Percentiles rank a stretch among this genome's conserved stretches.
Conservation (phyloP, 2,888 invertebrate species). For the Allophyes oxyacanthae region DNA sequence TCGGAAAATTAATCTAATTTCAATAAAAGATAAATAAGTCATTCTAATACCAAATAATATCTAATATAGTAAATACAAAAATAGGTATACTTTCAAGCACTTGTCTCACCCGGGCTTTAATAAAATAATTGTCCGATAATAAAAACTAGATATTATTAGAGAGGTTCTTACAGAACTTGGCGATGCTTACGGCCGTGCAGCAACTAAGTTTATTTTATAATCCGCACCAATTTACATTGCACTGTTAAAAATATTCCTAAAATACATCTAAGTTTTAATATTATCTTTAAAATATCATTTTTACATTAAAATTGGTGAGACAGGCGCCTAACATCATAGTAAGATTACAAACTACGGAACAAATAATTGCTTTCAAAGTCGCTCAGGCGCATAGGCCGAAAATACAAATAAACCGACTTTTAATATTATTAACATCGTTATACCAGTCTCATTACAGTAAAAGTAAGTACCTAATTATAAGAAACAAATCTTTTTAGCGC, state of each 20-base stretch:
- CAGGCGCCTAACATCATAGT: constrained; percentile 37
- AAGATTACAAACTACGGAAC: constrained; percentile 12
- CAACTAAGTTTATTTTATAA: too few species aligned
- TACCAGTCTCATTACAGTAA: constrained; percentile 48
- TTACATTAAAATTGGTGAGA: constrained; percentile 47
- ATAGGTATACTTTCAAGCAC: constrained; percentile 32
- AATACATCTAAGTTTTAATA: constrained; percentile 23
- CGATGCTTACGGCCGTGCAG: constrained; percentile 9
- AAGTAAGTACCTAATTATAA: too few species aligned
- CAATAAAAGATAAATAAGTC: constrained; percentile 4
- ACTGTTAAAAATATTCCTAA: too few species aligned
- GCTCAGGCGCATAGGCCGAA: constrained; percentile 15
- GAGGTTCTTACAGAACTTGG: constrained; percentile 19
- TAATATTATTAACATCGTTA: constrained; percentile 29
- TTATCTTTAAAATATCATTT: constrained; percentile 21
- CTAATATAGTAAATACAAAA: constrained; percentile 3
- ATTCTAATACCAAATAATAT: constrained; percentile 2
- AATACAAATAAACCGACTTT: constrained; percentile 19
- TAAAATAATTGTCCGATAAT: constrained; percentile 13
- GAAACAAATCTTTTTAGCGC: too few species aligned
- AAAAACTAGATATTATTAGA: constrained; percentile 15
- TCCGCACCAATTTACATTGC: too few species aligned
- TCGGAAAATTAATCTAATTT: constrained; percentile 24
- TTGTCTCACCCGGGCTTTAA: constrained; percentile 43
- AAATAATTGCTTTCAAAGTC: constrained; percentile 9